A percentile compares a stretch with the other conserved stretches of the same genome.
Evolutionary conservation across 1,140 invertebrate species (phyloP).

Genomic region (Drosophila ogumai): DNA sequence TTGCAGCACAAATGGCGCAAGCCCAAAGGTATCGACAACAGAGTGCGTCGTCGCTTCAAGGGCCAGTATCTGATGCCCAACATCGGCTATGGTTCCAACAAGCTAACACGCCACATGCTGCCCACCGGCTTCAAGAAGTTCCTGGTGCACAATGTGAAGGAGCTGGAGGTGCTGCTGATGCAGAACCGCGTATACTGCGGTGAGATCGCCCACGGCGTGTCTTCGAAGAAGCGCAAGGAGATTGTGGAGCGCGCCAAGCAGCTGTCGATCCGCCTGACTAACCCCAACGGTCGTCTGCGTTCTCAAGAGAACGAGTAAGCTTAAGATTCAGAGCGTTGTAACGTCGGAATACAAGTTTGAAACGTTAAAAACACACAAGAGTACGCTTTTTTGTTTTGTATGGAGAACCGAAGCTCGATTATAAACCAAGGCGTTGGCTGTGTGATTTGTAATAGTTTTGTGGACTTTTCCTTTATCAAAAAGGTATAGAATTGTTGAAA

Average conservation of each 20-base stretch:
- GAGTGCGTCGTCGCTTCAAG: too few species aligned
- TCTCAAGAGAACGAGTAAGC: constrained; percentile 99
- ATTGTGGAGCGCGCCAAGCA: constrained; percentile 99
- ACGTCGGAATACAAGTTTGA: constrained; percentile 72
- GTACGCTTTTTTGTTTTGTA: constrained; percentile 4
- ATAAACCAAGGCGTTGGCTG: background rate
- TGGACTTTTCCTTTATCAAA: too few species aligned
- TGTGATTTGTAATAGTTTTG: background rate
- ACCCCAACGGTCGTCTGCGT: constrained; percentile 97
- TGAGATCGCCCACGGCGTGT: constrained; percentile 98
- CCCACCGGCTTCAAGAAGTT: constrained; percentile 99
- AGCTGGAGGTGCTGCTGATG: constrained; percentile 99
- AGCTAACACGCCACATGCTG: constrained; percentile 97
- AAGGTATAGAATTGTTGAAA: background rate
- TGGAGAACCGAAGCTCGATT: background rate
- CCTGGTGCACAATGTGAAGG: constrained; percentile 88
- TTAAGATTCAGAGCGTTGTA: constrained; percentile 68
- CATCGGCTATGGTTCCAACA: constrained; percentile 99
- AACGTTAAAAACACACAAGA: constrained; percentile 53
- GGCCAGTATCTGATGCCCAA: constrained; percentile 99
- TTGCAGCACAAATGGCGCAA: too few species aligned
- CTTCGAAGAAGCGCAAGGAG: constrained; percentile 97
- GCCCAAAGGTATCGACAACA: too few species aligned
- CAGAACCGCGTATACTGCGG: constrained; percentile 98
- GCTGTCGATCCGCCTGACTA: constrained; percentile 97